Conservation (phyloP, 2,113 vertebrate genomes). For the Saimiri boliviensis region DNA sequence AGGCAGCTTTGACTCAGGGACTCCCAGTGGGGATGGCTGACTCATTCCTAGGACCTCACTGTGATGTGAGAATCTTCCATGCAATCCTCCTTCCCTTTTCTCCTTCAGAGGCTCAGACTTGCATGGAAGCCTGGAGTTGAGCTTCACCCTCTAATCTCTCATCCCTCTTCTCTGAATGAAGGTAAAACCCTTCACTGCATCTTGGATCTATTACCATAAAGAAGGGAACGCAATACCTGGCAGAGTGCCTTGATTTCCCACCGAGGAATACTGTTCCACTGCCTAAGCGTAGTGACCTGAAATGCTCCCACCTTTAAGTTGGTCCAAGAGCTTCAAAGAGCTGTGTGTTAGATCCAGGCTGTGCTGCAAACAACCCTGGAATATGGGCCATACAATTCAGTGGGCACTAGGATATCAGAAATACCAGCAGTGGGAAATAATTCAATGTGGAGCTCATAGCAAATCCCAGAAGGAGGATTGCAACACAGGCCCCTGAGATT, state of each 20-base stretch:
- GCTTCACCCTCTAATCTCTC: not conserved
- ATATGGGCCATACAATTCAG: fast-evolving
- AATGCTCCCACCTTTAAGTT: not conserved
- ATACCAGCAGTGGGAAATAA: not conserved
- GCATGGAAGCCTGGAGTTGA: not conserved
- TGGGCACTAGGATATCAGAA: not conserved
- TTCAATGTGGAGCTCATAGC: not conserved
- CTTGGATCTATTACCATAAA: not conserved
- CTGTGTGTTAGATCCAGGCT: not conserved
- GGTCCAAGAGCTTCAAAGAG: not conserved
- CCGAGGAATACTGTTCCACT: not conserved
- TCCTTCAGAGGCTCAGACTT: not conserved
- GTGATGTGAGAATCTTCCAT: not conserved
- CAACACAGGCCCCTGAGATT: not conserved
- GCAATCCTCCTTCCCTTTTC: not conserved
- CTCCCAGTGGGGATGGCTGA: not conserved
- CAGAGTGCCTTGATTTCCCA: not conserved
- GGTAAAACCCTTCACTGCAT: not conserved
- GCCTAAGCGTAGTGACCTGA: not conserved
- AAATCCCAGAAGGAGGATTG: not conserved
- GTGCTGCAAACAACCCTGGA: not conserved
- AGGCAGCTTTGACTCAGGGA: not conserved
- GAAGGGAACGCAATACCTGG: not conserved
- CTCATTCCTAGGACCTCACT: not conserved
- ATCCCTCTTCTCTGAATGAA: not conserved